Conservation (phyloP, 1,140 invertebrate species). For the Zaprionus camerounensis region DNA sequence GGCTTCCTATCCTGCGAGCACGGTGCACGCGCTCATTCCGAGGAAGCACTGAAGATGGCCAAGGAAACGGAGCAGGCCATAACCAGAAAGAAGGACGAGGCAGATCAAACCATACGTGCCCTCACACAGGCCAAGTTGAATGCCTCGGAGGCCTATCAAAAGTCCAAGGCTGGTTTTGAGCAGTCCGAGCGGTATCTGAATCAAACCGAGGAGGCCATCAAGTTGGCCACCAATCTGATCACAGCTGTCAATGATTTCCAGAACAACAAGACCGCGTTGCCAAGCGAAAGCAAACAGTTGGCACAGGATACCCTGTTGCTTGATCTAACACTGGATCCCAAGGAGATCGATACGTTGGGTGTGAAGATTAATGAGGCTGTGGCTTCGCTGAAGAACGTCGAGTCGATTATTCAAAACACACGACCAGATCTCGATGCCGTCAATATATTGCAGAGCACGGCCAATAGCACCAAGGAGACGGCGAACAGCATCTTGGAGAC, state of each 20-base stretch:
- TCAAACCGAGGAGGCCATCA: constrained; percentile 85
- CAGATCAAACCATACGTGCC: constrained; percentile 86
- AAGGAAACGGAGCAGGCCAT: constrained; percentile 92
- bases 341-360: constrained; percentile 93
- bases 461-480: constrained; percentile 89
- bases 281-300: constrained; percentile 91
- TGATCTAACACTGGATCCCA: constrained; percentile 89
- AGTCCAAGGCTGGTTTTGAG: constrained; percentile 85
- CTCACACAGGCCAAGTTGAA: constrained; percentile 86
- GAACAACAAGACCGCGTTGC: constrained; percentile 90
- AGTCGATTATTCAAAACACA: constrained; percentile 94
- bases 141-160: constrained; percentile 85
- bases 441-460: constrained; percentile 89
- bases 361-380: constrained; percentile 94
- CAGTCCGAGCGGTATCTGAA: constrained; percentile 85
- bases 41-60: constrained; percentile 93
- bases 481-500: constrained; percentile 86
- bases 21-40: constrained; percentile 94
- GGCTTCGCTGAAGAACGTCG: constrained; percentile 93
- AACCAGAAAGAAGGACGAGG: constrained; percentile 91
- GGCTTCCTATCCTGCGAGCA: constrained; percentile 93
- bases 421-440: constrained; percentile 90
- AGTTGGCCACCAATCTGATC: constrained; percentile 86
- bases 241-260: constrained; percentile 91
- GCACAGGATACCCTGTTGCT: constrained; percentile 90